Base-by-base conservation (phyloP, 2,113 vertebrate genomes). In the Rhegmatorhina hoffmannsi region DNA sequence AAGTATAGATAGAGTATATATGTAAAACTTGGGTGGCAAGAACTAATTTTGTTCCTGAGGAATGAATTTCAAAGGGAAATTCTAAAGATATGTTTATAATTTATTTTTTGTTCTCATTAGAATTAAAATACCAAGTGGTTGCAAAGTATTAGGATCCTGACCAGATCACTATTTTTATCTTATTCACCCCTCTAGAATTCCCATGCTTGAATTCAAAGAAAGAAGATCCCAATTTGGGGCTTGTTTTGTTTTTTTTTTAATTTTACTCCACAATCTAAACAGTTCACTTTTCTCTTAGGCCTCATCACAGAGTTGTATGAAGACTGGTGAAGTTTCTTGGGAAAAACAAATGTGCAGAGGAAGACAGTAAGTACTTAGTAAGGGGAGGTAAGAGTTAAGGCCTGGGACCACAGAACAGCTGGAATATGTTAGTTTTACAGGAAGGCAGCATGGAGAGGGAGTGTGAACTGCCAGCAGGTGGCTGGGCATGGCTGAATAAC, bases 381-480 rank as follows among this genome's bases (percentile, higher is more conserved):
- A 89, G 76, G 75, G n/a, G 9, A 89, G 38, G 64, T 50, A 93
- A 79, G 92, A 40, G 95, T 96, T 96, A 96, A 96, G 70, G 62
- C 9, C 46, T 80, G 43, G 70, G 50, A 36, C 59, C 20, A 8
- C 28, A 50, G 59, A 91, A 91, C 95, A 95, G 95, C 94, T 96
- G 96, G 87, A 91, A 47, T 73, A 62, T 44, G 34, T 96, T 97
- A 91, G 82, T 69, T 87, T 76, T 85, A 62, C 62, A 62, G 84
- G 93, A 95, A 96, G 70, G 56, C 70, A 87, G 58, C 89, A 50
- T 4, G 3, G 82, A 77, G 87, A 91, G 74, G 50, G 74, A 94
- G 89, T 80, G 75, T 76, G 91, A 95, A 91, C 93, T 94, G 75
- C 89, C 94, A 96, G 93, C 93, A 96, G 94, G 96, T 96, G 95